A percentile compares a stretch with the other conserved stretches of the same genome.
Evolutionary conservation across 2,113 vertebrate species (phyloP).

Genomic region (Leptosomus discolor): DNA sequence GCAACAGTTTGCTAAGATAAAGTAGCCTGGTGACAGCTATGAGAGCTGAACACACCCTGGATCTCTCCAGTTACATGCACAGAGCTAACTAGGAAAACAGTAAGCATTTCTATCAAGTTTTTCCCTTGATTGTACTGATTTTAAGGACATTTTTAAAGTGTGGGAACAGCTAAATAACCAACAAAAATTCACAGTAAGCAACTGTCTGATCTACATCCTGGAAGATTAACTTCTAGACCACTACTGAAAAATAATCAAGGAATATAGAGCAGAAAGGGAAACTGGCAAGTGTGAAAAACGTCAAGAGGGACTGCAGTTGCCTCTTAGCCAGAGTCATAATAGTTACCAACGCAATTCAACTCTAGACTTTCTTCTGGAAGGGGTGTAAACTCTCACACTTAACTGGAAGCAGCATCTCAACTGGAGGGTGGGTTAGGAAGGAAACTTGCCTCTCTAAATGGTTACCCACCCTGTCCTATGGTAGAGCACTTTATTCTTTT

Average conservation of each 20-base stretch:
- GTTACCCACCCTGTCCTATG: not conserved
- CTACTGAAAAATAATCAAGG: not conserved
- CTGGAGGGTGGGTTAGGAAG: not conserved
- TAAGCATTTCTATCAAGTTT: not conserved
- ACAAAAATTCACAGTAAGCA: not conserved
- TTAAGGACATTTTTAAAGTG: not conserved
- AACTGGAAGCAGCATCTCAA: rapidly evolving
- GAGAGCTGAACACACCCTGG: not conserved
- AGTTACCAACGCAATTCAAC: not conserved
- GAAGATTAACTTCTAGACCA: not conserved
- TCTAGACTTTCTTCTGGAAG: not conserved
- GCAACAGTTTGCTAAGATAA: not conserved
- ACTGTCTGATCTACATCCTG: not conserved
- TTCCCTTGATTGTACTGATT: not conserved
- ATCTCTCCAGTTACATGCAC: not conserved
- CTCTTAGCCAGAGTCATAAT: not conserved
- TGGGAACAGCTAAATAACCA: not conserved
- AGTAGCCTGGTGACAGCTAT: not conserved
- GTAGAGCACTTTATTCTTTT: not conserved
- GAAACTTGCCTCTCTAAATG: not conserved
- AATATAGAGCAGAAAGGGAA: not conserved
- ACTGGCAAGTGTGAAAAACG: not conserved
- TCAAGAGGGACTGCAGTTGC: not conserved
- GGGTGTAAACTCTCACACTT: not conserved
- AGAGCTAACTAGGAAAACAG: not conserved